Evolutionary conservation across 2,797 vertebrate species (phyloP).

Genomic region (Bucorvus abyssinicus): DNA sequence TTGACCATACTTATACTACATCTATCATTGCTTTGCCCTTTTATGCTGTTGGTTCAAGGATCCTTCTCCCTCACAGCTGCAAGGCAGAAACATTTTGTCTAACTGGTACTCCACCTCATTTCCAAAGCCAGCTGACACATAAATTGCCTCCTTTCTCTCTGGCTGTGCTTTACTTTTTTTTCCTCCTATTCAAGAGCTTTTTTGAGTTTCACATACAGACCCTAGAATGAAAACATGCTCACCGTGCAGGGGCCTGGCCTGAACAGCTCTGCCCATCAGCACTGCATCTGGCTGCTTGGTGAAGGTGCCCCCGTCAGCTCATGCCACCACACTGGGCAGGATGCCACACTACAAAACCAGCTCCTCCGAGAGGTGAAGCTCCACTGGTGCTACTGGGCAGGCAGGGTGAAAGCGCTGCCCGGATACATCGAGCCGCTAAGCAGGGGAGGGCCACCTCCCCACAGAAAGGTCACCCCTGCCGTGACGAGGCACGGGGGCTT

Average conservation of each 20-base stretch:
- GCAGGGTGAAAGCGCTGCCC: accelerated
- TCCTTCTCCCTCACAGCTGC: accelerated
- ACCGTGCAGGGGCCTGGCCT: neutral
- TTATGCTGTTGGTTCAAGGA: neutral
- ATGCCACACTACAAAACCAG: neutral
- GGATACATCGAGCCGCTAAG: neutral
- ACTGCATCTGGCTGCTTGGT: neutral
- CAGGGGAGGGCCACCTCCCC: no score
- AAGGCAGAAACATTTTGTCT: neutral
- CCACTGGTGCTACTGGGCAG: neutral
- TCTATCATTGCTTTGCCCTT: neutral
- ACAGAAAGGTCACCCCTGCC: neutral
- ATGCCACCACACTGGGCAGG: neutral
- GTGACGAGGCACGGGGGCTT: neutral
- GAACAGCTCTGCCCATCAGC: neutral
- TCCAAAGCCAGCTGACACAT: neutral
- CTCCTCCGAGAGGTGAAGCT: neutral
- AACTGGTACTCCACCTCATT: neutral
- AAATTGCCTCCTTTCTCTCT: neutral
- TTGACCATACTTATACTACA: accelerated
- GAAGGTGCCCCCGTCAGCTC: neutral
- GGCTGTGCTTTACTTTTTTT: neutral
- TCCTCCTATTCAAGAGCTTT: neutral
- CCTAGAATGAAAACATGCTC: neutral
- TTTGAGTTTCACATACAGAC: neutral